Percentiles rank a stretch among this genome's conserved stretches.
Evolutionary conservation across 2,797 vertebrate species (phyloP).

Genomic region (Notolabrus celidotus): DNA sequence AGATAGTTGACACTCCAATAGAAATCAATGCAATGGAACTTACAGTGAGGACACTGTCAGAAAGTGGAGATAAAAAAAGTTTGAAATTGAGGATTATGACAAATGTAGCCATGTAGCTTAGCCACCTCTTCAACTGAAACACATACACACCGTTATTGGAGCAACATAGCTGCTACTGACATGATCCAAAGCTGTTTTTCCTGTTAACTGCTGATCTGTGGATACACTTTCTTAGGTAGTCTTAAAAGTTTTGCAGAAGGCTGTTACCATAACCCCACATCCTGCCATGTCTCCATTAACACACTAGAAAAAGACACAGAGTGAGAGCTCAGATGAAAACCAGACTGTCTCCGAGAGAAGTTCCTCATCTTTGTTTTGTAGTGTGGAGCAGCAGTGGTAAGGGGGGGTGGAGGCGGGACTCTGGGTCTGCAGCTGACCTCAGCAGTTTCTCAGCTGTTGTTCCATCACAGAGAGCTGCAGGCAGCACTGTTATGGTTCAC

Average conservation of each 20-base stretch:
- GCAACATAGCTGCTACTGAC: conserved; percentile 7
- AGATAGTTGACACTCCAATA: too few relatives aligned
- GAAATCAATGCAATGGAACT: too few relatives aligned
- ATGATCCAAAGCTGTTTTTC: neutral
- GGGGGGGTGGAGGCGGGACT: neutral
- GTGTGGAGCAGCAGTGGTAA: neutral
- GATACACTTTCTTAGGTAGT: neutral
- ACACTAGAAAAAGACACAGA: neutral
- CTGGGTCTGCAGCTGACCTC: conserved; percentile 60
- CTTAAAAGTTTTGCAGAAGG: neutral
- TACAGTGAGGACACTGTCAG: too few relatives aligned
- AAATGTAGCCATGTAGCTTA: too few relatives aligned
- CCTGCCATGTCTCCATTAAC: neutral
- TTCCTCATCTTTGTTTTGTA: conserved; percentile 1
- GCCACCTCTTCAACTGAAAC: too few relatives aligned
- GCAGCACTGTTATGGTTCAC: neutral
- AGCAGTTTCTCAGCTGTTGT: conserved; percentile 55
- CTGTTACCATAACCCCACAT: neutral
- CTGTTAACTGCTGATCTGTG: neutral
- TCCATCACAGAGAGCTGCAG: conserved; percentile 48
- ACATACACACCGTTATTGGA: neutral
- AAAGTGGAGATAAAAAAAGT: too few relatives aligned
- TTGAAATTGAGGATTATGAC: too few relatives aligned
- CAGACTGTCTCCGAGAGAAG: neutral
- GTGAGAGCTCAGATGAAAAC: neutral